Percentiles rank a stretch among this genome's conserved stretches.
Evolutionary conservation across 2,888 invertebrate genomes (phyloP).

Genomic region (Lasioglossum villosulum): DNA sequence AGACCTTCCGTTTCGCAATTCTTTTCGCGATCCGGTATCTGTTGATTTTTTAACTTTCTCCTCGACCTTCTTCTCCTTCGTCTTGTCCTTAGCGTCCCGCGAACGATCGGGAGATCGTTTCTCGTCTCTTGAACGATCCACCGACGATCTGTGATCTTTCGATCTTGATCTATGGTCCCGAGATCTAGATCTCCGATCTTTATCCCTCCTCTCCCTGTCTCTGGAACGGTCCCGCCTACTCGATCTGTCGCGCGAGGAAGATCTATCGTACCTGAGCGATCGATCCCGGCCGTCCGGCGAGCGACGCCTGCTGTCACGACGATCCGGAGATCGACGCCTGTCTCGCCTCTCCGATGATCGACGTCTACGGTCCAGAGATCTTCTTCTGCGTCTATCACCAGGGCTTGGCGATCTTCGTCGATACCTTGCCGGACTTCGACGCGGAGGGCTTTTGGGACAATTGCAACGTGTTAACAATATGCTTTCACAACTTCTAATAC

Average conservation of each 20-base stretch:
- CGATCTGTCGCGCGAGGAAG: conserved; percentile 82
- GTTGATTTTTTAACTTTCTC: conserved; percentile 78
- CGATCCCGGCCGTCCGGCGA: conserved; percentile 81
- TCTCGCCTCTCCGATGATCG: conserved; percentile 82
- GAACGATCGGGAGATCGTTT: conserved; percentile 82
- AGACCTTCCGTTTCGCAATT: conserved; percentile 82
- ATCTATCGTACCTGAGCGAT: conserved; percentile 81
- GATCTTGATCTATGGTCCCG: conserved; percentile 83
- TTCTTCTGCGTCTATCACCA: conserved; percentile 78
- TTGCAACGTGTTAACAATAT: neutral
- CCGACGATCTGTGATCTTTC: conserved; percentile 78
- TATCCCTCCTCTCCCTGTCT: conserved; percentile 84
- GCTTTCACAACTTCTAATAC: neutral
- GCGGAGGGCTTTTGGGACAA: conserved; percentile 77
- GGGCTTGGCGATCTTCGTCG: conserved; percentile 82
- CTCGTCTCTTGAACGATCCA: conserved; percentile 76
- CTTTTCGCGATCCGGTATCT: conserved; percentile 77
- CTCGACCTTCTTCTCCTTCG: conserved; percentile 79
- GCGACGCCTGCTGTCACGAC: conserved; percentile 80
- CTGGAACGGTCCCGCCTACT: conserved; percentile 80
- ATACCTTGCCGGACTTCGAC: conserved; percentile 81
- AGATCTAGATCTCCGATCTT: conserved; percentile 78
- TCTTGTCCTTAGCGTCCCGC: conserved; percentile 77
- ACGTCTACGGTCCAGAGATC: conserved; percentile 81
- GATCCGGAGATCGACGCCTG: conserved; percentile 79